These are phyloP conservation scores for Amphimallon solstitiale DNA, from an alignment of 2,888 invertebrate genomes.

Conservation along the genomic window DNA sequence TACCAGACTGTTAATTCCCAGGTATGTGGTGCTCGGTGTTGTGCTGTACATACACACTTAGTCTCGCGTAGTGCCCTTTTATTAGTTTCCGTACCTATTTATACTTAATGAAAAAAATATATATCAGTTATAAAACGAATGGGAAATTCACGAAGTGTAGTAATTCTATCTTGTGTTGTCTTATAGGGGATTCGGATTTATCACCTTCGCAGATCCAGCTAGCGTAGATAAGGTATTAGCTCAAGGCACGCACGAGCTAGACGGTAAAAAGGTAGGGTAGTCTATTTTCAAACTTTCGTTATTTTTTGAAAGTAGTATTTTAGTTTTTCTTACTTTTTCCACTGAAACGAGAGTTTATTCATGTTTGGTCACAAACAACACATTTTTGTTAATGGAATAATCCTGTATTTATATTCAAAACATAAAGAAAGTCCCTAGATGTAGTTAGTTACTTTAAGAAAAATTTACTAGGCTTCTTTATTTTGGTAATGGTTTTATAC, in stretches of 20 bases:
- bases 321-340: conserved; percentile 3
- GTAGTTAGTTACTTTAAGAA: too few species aligned
- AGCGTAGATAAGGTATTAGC: conserved; percentile 99
- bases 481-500: too few species aligned
- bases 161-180: conserved; percentile 59
- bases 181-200: conserved; percentile 99
- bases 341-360: neutral
- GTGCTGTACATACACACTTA: conserved; percentile 54
- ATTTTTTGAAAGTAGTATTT: conserved; percentile 22
- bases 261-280: conserved; percentile 96
- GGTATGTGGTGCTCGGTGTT: conserved; percentile 64
- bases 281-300: conserved; percentile 23
- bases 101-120: conserved; percentile 1
- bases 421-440: neutral
- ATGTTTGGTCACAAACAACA: too few species aligned
- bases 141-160: conserved; percentile 45
- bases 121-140: conserved; percentile 1
- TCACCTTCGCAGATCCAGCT: conserved; percentile 98
- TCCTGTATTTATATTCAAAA: neutral
- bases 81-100: conserved; percentile 48
- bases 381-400: neutral
- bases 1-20: conserved; percentile 66
- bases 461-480: too few species aligned
- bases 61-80: conserved; percentile 54
- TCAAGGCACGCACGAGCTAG: conserved; percentile 98